Conservation (phyloP, 1,140 invertebrate species). For the Tribolium castaneum region DNA sequence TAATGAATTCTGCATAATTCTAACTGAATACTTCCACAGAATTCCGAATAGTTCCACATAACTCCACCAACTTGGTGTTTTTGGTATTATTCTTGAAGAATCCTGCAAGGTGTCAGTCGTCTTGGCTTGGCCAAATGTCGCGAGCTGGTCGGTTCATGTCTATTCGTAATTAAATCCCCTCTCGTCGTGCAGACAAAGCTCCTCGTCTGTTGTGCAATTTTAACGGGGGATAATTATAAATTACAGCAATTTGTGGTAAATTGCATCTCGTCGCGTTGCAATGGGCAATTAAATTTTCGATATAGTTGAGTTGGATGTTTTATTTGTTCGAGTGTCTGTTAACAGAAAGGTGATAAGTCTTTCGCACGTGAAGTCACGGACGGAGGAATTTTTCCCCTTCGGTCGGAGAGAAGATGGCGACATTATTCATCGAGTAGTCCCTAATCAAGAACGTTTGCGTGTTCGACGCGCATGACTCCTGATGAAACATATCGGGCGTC, state of each 20-base stretch:
- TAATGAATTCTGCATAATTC: too few species aligned
- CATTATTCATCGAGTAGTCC: conserved; percentile 18
- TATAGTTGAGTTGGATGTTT: conserved; percentile 20
- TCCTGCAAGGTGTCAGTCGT: too few species aligned
- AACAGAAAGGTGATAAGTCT: conserved; percentile 22
- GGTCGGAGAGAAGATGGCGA: not conserved
- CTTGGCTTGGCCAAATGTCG: not conserved
- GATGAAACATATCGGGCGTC: conserved; percentile 34
- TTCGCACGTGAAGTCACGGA: conserved; percentile 20
- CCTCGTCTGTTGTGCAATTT: conserved; percentile 17
- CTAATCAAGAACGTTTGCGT: conserved; percentile 43
- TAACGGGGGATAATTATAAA: conserved; percentile 23
- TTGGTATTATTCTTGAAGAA: too few species aligned
- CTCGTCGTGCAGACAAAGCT: not conserved
- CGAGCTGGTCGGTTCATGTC: not conserved
- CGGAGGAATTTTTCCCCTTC: not conserved
- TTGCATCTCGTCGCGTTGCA: conserved; percentile 30
- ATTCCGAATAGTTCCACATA: too few species aligned
- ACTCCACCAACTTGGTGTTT: too few species aligned
- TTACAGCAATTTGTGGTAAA: conserved; percentile 23
- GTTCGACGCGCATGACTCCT: conserved; percentile 36
- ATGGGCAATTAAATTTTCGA: conserved; percentile 31
- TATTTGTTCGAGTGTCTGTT: not conserved
- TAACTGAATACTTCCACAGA: too few species aligned
- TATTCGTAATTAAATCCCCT: not conserved